Percentiles rank a stretch among this genome's conserved stretches.
Evolutionary conservation across 2,797 vertebrate species (phyloP).

Genomic region (Xerus rutilus): DNA sequence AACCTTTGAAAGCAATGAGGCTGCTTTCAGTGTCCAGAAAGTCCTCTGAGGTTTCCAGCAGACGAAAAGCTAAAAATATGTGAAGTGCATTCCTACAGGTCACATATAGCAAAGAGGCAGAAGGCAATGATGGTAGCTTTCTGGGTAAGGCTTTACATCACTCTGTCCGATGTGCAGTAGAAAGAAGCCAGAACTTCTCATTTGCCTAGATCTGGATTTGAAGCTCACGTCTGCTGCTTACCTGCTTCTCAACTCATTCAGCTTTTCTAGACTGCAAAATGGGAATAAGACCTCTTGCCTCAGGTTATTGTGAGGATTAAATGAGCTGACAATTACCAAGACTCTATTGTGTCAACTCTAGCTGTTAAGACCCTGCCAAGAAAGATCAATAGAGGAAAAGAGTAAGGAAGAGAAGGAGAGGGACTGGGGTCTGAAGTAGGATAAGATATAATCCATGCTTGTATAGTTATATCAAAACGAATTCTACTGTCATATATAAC

Average conservation of each 20-base stretch:
- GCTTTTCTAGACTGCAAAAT: neutral
- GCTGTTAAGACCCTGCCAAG: neutral
- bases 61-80: neutral
- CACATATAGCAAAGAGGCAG: neutral
- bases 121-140: accelerated
- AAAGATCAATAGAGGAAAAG: too few species aligned
- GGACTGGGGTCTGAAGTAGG: too few species aligned
- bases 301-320: neutral
- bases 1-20: neutral
- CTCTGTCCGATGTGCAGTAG: accelerated
- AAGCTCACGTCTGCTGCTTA: neutral
- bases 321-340: neutral
- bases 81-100: neutral
- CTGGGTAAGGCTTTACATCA: neutral
- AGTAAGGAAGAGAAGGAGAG: too few species aligned
- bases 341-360: neutral
- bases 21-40: neutral
- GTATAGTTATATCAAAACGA: too few species aligned
- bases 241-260: neutral
- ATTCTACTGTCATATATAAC: too few species aligned
- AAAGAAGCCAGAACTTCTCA: neutral
- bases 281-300: neutral
- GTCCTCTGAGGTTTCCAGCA: neutral
- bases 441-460: too few species aligned
- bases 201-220: neutral